phyloP scores from a whole-genome alignment of 1,140 invertebrate genomes.

The Acromyrmex charruanus region DNA sequence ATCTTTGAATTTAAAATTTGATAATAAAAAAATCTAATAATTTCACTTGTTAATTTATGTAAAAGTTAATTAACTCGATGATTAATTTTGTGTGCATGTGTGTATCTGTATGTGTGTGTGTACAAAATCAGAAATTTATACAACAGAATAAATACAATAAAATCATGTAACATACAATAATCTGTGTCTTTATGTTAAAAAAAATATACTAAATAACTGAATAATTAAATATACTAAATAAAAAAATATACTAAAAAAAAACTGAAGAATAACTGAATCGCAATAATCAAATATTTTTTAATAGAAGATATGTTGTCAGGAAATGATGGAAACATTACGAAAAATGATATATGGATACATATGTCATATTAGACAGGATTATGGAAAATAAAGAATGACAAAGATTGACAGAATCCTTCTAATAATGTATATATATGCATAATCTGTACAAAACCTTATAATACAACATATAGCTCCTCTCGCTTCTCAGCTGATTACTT shows the following conservation, averaged over 20 bases:
- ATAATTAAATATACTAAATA: neutral
- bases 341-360: neutral
- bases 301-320: neutral
- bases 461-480: constrained; percentile 66
- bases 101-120: neutral
- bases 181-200: neutral
- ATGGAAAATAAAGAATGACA: neutral
- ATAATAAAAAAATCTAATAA: neutral
- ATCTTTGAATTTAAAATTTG: neutral
- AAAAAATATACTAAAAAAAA: neutral
- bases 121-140: neutral
- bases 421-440: constrained; percentile 46
- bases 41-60: neutral
- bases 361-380: neutral
- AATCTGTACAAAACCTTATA: constrained; percentile 72
- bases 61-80: neutral
- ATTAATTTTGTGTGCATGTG: neutral
- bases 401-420: constrained; percentile 32
- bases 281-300: neutral
- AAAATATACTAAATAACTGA: neutral
- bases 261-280: neutral
- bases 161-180: neutral
- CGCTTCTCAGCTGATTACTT: neutral
- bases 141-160: neutral
- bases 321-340: neutral